These are phyloP conservation scores for Porites evermanni DNA, from an alignment of 92 coral and sea anemone genomes.

Conservation along the genomic window DNA sequence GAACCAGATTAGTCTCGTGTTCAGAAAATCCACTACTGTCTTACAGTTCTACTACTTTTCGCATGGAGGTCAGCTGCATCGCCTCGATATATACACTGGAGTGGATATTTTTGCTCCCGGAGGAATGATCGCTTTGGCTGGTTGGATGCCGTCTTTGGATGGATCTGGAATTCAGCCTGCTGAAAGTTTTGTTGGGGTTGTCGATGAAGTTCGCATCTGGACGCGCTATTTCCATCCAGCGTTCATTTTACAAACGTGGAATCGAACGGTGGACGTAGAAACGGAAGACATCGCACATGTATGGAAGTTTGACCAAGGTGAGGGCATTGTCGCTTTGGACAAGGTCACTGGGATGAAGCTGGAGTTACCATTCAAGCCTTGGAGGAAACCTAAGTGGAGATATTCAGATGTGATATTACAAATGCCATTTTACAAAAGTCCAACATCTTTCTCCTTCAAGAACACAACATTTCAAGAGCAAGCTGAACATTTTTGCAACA, in stretches of 20 bases:
- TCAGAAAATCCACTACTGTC: conserved; percentile 64
- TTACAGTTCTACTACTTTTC: conserved; percentile 90
- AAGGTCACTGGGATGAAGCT: conserved; percentile 74
- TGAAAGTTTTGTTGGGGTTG: conserved; percentile 78
- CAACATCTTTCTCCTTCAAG: conserved; percentile 54
- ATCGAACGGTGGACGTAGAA: conserved; percentile 76
- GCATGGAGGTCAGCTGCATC: conserved; percentile 72
- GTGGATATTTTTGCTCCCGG: conserved; percentile 81
- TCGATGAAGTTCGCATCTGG: conserved; percentile 96
- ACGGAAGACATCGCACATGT: conserved; percentile 80
- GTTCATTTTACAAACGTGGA: conserved; percentile 86
- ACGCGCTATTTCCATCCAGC: conserved; percentile 96
- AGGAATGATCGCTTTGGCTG: conserved; percentile 87
- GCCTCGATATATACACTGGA: conserved; percentile 75
- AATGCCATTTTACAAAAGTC: conserved; percentile 71
- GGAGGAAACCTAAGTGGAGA: conserved; percentile 88
- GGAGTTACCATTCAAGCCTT: conserved; percentile 79
- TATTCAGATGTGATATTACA: conserved; percentile 79
- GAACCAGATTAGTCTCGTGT: conserved; percentile 92
- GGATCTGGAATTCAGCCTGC: conserved; percentile 83
- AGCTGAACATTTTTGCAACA: conserved; percentile 79
- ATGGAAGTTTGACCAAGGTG: conserved; percentile 97
- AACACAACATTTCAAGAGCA: conserved; percentile 67
- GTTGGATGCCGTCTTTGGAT: conserved; percentile 95
- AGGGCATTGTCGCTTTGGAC: conserved; percentile 80